phyloP scores from a whole-genome alignment of 2,888 invertebrate species.

The Alentia gelatinosa region DNA sequence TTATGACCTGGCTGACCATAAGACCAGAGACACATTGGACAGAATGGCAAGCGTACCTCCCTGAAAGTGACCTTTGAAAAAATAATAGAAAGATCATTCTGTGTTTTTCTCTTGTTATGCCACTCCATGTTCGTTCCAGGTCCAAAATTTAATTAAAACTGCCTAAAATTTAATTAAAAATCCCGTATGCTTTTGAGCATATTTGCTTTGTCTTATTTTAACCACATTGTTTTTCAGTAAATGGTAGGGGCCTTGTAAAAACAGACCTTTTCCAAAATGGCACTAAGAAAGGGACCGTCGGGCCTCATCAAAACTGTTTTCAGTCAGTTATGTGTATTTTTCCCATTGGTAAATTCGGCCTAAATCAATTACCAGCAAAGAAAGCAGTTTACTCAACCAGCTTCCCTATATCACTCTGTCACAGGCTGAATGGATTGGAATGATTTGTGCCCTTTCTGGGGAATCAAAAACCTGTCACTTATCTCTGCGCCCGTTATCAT shows the following conservation, averaged over 20 bases:
- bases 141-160: background rate
- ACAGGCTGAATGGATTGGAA: background rate
- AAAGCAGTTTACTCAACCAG: background rate
- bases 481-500: background rate
- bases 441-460: background rate
- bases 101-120: background rate
- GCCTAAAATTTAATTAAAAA: background rate
- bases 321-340: background rate
- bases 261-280: background rate
- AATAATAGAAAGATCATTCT: background rate
- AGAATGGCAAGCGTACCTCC: no score
- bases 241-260: background rate
- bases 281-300: background rate
- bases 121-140: background rate
- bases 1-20: no score
- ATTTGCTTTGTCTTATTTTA: background rate
- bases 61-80: background rate
- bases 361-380: background rate
- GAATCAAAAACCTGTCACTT: background rate
- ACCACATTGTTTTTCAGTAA: background rate
- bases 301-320: background rate
- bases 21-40: no score
- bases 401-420: background rate
- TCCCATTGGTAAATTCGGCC: background rate
- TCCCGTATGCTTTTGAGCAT: background rate